Percentiles rank a stretch among this genome's conserved stretches.
These are phyloP conservation scores for Knipowitschia caucasica DNA, from an alignment of 2,797 vertebrate species.

Conservation along the genomic window DNA sequence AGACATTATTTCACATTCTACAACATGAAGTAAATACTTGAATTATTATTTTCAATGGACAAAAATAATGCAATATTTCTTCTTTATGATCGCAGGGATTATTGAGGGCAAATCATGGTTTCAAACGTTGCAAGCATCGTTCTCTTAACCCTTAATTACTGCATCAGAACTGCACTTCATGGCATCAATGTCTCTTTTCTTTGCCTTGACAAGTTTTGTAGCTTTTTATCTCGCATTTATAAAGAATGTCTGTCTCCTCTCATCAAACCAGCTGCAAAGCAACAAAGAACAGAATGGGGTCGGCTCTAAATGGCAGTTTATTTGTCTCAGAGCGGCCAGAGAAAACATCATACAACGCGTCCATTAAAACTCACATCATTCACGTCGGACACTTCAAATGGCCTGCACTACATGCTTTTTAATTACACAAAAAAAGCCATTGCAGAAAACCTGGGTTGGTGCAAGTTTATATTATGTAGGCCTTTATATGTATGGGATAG, in stretches of 20 bases:
- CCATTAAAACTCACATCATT: constrained; percentile 63
- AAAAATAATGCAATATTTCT: too few species aligned
- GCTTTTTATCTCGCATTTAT: constrained; percentile 29
- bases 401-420: constrained; percentile 53
- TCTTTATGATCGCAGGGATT: background rate
- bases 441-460: constrained; percentile 17
- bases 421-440: constrained; percentile 45
- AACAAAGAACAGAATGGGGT: constrained; percentile 57
- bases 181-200: constrained; percentile 55
- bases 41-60: too few species aligned
- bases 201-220: constrained; percentile 22
- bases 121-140: constrained; percentile 13
- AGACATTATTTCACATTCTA: too few species aligned
- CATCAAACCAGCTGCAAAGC: constrained; percentile 16
- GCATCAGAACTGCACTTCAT: constrained; percentile 53
- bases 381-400: constrained; percentile 54
- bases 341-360: constrained; percentile 34
- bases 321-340: constrained; percentile 39
- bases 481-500: constrained; percentile 39
- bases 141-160: constrained; percentile 57
- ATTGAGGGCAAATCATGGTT: background rate
- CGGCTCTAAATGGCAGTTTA: constrained; percentile 31
- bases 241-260: constrained; percentile 18
- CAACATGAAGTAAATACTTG: too few species aligned
- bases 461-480: constrained; percentile 40